These are phyloP conservation scores for Agrilus cyanescens DNA, from an alignment of 2,888 invertebrate genomes.

Conservation along the genomic window DNA sequence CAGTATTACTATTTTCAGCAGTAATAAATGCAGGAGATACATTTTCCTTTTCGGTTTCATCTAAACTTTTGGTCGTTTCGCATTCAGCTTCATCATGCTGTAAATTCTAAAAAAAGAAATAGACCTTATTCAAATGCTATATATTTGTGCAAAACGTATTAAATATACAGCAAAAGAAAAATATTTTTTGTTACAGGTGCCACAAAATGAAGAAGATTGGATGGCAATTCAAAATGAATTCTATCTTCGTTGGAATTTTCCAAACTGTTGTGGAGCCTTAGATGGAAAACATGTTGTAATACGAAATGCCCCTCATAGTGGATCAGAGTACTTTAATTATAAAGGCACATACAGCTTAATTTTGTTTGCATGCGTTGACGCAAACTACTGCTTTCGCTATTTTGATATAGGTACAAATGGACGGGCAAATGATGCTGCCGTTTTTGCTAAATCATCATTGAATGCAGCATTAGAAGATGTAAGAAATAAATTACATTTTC, in stretches of 20 bases:
- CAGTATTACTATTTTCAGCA: constrained; percentile 5
- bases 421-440: constrained; percentile 8
- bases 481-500: constrained; percentile 12
- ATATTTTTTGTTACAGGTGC: constrained; percentile 8
- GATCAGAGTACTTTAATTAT: constrained; percentile 4
- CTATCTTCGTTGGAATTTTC: constrained; percentile 5
- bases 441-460: constrained; percentile 9
- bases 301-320: not conserved
- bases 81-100: constrained; percentile 6
- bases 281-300: constrained; percentile 3
- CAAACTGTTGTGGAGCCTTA: constrained; percentile 4
- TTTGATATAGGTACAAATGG: constrained; percentile 10
- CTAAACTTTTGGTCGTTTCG: no score
- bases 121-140: constrained; percentile 1
- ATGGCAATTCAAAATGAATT: constrained; percentile 5
- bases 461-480: constrained; percentile 12
- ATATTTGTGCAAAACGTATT: constrained; percentile 3
- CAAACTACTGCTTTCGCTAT: constrained; percentile 9
- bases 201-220: constrained; percentile 7
- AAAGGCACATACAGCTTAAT: constrained; percentile 3
- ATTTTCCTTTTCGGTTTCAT: constrained; percentile 5
- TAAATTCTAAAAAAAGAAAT: constrained; percentile 1
- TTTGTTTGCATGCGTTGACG: constrained; percentile 1
- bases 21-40: constrained; percentile 7
- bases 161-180: constrained; percentile 1